Percentiles rank a stretch among this genome's conserved stretches.
Conservation (phyloP, 2,888 invertebrate genomes). For the Philhelius pedissequus region DNA sequence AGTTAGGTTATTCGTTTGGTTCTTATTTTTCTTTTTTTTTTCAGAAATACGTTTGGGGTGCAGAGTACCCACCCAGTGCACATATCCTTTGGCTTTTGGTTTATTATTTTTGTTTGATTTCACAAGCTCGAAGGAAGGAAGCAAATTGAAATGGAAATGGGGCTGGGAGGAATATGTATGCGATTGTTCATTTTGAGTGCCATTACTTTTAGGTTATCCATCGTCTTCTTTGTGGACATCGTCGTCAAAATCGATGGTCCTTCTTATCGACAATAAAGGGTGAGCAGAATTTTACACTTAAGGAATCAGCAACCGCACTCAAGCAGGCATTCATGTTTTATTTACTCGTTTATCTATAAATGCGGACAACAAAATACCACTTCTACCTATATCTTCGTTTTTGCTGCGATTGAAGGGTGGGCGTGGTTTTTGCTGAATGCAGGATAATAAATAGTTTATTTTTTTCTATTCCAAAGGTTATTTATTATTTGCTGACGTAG, state of each 20-base stretch:
- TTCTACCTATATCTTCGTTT: too few species aligned
- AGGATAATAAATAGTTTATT: too few species aligned
- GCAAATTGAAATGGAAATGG: slow-evolving; percentile 11
- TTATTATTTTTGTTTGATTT: not conserved
- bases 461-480: too few species aligned
- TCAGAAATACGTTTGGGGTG: not conserved
- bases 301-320: slow-evolving; percentile 19
- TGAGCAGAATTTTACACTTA: slow-evolving; percentile 37
- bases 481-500: too few species aligned
- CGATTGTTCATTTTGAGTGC: slow-evolving; percentile 61
- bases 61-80: not conserved
- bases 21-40: slow-evolving; percentile 29
- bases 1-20: slow-evolving; percentile 42
- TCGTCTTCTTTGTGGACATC: not conserved
- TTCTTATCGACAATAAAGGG: not conserved
- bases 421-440: too few species aligned
- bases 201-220: slow-evolving; percentile 60
- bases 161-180: slow-evolving; percentile 11
- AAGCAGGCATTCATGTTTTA: slow-evolving; percentile 39
- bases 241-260: not conserved
- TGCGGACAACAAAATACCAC: too few species aligned
- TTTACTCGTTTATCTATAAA: slow-evolving; percentile 32
- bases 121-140: not conserved
- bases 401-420: too few species aligned
- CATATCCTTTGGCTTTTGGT: not conserved